Evolutionary conservation across 2,797 vertebrate species (phyloP).

Genomic region (Acipenser transmontanus): DNA sequence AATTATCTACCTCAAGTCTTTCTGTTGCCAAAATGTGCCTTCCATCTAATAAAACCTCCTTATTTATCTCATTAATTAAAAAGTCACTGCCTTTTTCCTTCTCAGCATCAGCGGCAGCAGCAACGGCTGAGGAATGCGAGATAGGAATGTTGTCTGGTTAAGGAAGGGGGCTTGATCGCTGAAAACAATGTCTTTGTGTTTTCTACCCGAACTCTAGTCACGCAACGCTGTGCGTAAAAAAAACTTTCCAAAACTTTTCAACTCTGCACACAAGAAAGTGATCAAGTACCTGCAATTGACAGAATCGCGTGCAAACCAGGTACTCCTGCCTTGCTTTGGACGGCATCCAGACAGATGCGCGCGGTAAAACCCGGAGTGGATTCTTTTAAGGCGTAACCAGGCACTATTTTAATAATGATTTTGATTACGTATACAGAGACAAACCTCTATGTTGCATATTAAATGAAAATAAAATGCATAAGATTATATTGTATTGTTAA

Average conservation of each 20-base stretch:
- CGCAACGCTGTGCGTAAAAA: slow-evolving; percentile 51
- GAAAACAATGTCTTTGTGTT: slow-evolving; percentile 72
- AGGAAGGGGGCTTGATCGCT: slow-evolving; percentile 65
- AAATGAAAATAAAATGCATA: too few relatives aligned
- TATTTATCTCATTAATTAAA: too few relatives aligned
- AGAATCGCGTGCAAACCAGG: slow-evolving; percentile 65
- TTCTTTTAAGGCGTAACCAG: not conserved
- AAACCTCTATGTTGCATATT: too few relatives aligned
- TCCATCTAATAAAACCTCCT: too few relatives aligned
- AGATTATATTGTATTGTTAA: too few relatives aligned
- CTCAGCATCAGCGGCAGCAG: slow-evolving; percentile 42
- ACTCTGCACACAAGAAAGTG: slow-evolving; percentile 49
- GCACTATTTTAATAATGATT: too few relatives aligned
- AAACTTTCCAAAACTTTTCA: slow-evolving; percentile 45
- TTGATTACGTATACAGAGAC: too few relatives aligned
- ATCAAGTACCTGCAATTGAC: slow-evolving; percentile 63
- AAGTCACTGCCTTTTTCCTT: not conserved
- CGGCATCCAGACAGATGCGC: slow-evolving; percentile 34
- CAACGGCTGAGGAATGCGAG: slow-evolving; percentile 69
- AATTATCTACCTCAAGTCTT: too few relatives aligned
- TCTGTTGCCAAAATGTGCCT: too few relatives aligned
- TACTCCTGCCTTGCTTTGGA: slow-evolving; percentile 53
- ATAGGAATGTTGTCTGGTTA: slow-evolving; percentile 72
- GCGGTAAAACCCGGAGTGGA: slow-evolving; percentile 45
- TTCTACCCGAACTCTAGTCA: slow-evolving; percentile 60